These are phyloP conservation scores for Brachionus plicatilis DNA, from an alignment of 1,140 invertebrate species.

Conservation along the genomic window DNA sequence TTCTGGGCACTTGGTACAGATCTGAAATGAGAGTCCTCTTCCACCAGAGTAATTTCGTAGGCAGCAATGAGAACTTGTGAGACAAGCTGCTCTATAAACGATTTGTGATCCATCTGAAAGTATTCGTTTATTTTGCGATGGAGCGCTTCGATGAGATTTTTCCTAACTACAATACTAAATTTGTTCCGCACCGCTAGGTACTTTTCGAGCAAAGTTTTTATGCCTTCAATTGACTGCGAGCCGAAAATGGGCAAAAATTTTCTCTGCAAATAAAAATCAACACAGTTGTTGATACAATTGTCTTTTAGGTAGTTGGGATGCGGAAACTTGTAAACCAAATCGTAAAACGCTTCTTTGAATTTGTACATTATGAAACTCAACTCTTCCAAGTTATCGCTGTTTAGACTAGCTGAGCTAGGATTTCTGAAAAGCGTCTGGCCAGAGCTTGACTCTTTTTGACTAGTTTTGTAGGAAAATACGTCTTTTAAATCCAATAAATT, in stretches of 20 bases:
- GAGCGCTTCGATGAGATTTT: neutral
- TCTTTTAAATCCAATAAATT: conserved; percentile 27
- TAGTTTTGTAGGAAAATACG: conserved; percentile 28
- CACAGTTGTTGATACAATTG: conserved; percentile 23
- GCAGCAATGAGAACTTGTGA: neutral
- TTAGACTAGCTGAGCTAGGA: neutral
- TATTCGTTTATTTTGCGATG: conserved; percentile 20
- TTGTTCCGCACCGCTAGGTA: neutral
- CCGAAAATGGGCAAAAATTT: neutral
- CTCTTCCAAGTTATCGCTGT: conserved; percentile 18
- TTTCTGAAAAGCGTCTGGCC: neutral
- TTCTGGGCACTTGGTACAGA: neutral
- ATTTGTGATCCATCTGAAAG: conserved; percentile 1
- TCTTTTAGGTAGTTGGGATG: conserved; percentile 12
- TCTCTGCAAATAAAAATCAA: conserved; percentile 15
- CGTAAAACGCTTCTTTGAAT: conserved; percentile 38
- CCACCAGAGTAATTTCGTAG: neutral
- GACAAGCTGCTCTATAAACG: conserved; percentile 7
- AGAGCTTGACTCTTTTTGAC: neutral
- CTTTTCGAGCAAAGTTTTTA: conserved; percentile 9
- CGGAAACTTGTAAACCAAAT: conserved; percentile 34
- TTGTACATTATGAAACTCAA: neutral
- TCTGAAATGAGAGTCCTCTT: conserved; percentile 23
- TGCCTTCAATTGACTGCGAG: neutral
- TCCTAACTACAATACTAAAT: neutral